Evolutionary conservation across 2,888 invertebrate genomes (phyloP), one percentile per base, ranked within the genome.

Genomic region (Tipula unca): DNA sequence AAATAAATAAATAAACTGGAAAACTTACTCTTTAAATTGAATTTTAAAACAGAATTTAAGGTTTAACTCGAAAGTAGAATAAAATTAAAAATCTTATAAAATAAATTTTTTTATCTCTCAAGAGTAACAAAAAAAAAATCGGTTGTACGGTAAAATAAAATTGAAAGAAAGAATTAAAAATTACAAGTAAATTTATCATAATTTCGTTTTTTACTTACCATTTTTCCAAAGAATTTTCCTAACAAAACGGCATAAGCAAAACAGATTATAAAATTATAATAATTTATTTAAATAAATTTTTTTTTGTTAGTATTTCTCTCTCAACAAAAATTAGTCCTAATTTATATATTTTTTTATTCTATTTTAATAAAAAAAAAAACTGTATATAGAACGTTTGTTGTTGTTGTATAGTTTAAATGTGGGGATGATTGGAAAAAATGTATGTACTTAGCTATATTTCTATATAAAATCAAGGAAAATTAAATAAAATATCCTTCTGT

Each of bases 141-240:
- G 48, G n/a, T n/a, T 69, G 17, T 54, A 25, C 69, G 69, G 69
- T 1, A 17, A 25, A 69, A n/a, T n/a, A 69, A 69, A 69, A 48
- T 48, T 48, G 48, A 48, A 48, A 48, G 48, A 48, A 69, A 69
- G 69, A 69, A 69, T 69, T 69, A 69, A 69, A 48, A 69, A 20
- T 69, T 69, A 69, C 69, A 69, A 69, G 69, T 69, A 69, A 69
- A 69, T 69, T 69, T 69, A 69, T 69, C 69, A 69, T 69, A 69
- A 69, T 69, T 69, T 25, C 25, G 69, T 69, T 69, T 69, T 69
- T 69, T 10, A 25, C 69, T 25, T 25, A 69, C 69, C 69, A 69
- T 69, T 69, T 48, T 69, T 69, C 69, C 69, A 69, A 69, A 69
- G 69, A 69, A 69, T 69, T 69, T 69, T 69, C 69, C 69, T 25